These are phyloP conservation scores for Oscheius sp. DNA, from an alignment of 1,140 invertebrate genomes.

Conservation along the genomic window DNA sequence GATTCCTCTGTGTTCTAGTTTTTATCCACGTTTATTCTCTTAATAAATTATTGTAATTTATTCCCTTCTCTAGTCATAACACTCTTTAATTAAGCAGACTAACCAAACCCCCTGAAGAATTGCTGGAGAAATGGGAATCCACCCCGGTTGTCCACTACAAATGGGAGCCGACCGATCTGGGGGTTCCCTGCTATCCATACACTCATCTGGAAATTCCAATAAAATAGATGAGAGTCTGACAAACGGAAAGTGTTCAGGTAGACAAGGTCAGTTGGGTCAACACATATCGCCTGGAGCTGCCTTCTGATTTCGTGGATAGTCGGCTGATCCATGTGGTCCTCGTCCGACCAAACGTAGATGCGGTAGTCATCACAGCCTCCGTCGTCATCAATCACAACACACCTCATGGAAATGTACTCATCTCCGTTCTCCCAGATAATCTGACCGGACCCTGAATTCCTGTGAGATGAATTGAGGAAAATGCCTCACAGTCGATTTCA, in stretches of 20 bases:
- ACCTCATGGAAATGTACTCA: constrained; percentile 32
- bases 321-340: constrained; percentile 41
- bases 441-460: constrained; percentile 26
- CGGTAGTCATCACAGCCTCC: constrained; percentile 28
- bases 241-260: constrained; percentile 37
- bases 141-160: constrained; percentile 20
- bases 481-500: constrained; percentile 19
- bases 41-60: too few species aligned
- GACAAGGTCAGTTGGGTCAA: constrained; percentile 36
- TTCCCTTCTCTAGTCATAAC: too few species aligned
- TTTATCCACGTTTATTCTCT: too few species aligned
- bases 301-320: constrained; percentile 29
- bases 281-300: constrained; percentile 29
- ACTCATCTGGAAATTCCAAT: constrained; percentile 23
- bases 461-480: background rate
- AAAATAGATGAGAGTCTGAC: background rate
- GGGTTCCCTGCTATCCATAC: constrained; percentile 2
- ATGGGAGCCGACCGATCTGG: constrained; percentile 5
- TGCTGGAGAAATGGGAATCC: constrained; percentile 22
- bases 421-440: constrained; percentile 38
- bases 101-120: constrained; percentile 35
- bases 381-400: constrained; percentile 29
- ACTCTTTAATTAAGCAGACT: background rate
- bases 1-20: too few species aligned
- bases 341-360: constrained; percentile 37